Percentiles rank a stretch among this genome's conserved stretches.
Conservation (phyloP, 2,888 invertebrate species). For the Tigriopus californicus region DNA sequence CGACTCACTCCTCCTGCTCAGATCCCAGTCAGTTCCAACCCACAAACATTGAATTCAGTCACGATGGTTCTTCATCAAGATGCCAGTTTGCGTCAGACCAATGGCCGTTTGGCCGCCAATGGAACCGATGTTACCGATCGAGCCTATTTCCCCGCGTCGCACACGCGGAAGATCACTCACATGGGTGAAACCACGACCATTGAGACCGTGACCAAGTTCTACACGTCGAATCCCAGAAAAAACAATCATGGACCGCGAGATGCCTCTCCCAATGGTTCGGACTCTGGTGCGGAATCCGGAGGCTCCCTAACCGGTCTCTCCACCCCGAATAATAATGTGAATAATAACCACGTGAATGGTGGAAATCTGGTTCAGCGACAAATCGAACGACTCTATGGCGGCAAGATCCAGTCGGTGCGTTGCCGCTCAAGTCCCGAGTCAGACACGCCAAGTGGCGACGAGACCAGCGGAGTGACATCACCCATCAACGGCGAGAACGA, state of each 20-base stretch:
- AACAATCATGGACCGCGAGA: constrained; percentile 1
- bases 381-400: constrained; percentile 69
- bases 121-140: neutral
- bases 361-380: constrained; percentile 52
- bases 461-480: constrained; percentile 27
- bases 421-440: constrained; percentile 38
- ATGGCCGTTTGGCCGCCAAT: neutral
- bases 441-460: constrained; percentile 27
- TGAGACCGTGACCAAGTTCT: neutral
- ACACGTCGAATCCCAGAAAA: neutral
- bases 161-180: neutral
- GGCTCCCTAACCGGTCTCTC: constrained; percentile 10
- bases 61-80: neutral
- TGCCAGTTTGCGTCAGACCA: neutral
- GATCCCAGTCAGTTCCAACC: neutral
- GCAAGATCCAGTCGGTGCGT: constrained; percentile 55
- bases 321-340: neutral
- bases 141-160: neutral
- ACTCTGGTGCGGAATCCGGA: neutral
- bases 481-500: neutral
- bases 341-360: neutral
- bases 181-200: neutral
- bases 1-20: neutral
- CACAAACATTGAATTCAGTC: neutral
- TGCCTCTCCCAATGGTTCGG: neutral